Evolutionary conservation across 1,140 invertebrate species (phyloP).

Genomic region (Aradophagus sp.): DNA sequence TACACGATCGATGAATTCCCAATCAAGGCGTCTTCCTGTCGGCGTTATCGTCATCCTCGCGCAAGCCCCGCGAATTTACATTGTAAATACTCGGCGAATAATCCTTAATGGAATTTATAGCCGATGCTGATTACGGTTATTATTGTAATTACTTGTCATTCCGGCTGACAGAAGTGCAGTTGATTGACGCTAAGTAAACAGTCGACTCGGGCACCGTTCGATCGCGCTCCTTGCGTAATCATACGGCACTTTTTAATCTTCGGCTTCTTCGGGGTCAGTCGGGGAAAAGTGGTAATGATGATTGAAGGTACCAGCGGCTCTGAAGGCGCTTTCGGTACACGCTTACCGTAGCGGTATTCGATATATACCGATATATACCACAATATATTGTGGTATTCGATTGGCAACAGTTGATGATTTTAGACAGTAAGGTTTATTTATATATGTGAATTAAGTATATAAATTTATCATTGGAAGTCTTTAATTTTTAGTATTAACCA

Average conservation of each 20-base stretch:
- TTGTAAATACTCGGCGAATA: conserved; percentile 30
- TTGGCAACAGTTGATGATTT: no score
- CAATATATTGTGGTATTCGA: no score
- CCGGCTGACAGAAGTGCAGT: conserved; percentile 12
- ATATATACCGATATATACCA: no score
- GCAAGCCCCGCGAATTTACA: conserved; percentile 45
- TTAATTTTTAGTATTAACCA: no score
- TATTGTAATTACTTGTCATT: conserved; percentile 52
- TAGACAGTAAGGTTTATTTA: no score
- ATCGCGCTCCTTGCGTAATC: conserved; percentile 7
- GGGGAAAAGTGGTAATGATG: no score
- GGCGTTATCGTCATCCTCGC: conserved; percentile 60
- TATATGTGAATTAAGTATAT: no score
- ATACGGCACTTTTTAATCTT: conserved; percentile 27
- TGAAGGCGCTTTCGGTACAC: no score
- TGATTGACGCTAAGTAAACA: conserved; percentile 40
- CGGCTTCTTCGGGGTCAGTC: no score
- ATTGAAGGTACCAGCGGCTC: background rate
- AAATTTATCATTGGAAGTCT: no score
- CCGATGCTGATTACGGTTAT: conserved; percentile 35
- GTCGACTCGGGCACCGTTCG: background rate
- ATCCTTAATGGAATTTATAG: conserved; percentile 47
- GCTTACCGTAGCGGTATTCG: no score
- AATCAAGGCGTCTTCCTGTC: conserved; percentile 71
- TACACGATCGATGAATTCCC: conserved; percentile 69